Evolutionary conservation across 1,140 invertebrate species (phyloP), one percentile per base, ranked within the genome.

Genomic region (Drosophila aff.): DNA sequence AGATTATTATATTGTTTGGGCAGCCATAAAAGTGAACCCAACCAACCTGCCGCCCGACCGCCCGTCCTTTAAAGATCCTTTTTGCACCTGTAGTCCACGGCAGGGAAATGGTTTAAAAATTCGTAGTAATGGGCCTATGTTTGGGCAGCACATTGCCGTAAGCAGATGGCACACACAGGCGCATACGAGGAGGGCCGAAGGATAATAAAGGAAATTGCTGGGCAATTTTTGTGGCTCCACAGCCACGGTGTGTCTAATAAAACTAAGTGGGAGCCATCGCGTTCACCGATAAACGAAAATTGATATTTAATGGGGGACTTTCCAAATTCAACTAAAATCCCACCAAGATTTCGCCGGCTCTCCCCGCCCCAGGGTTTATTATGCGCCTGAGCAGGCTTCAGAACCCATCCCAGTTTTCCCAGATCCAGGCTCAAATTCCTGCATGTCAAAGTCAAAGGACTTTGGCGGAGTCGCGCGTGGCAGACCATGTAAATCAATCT

Each of bases 161-260:
- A 77, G 63, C 84, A 81, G 59, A 77, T 71, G 73, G 80, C 64
- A 65, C 58, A 47, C 50, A 64, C 41, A 33, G 26, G 60, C 41
- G 26, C 59, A 46, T 31, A 18, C 49, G n/a, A n/a, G 18, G 8
- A 50, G 49, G 38, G 58, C 61, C 64, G 62, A 40, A 53, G 55
- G 62, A 85, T 90, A 90, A 90, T 90, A 90, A 90, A 90, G 85
- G 81, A 90, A 90, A 90, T 90, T 90, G 85, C 83, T 85, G 79
- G 85, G 85, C 76, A 85, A 90, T 90, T 87, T 76, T 69, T 68
- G 71, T 66, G 77, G 73, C 53, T 71, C 31, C 9, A 69, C 47
- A 49, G 40, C 31, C 36, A 28, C 11, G 74, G 59, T 62, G 75
- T 85, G 79, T 89, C 85, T 85, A 90, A 90, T 90, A 90, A 91